Conservation (phyloP, 2,113 vertebrate genomes). For the Bombycilla garrulus region DNA sequence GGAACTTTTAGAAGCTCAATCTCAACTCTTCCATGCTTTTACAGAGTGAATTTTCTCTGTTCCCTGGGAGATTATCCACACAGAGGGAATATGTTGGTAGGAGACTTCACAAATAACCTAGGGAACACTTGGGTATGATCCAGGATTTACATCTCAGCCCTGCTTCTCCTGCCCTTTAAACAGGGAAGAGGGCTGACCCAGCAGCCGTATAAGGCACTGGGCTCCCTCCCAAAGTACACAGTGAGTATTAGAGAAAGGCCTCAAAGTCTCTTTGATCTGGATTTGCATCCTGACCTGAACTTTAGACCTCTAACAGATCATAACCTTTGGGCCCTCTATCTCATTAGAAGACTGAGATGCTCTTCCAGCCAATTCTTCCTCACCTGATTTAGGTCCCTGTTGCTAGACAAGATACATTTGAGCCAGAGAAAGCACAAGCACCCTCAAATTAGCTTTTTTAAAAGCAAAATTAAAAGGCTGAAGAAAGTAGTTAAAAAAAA, state of each 20-base stretch:
- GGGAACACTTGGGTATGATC: neutral
- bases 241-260: neutral
- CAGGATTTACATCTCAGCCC: neutral
- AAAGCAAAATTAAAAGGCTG: neutral
- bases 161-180: neutral
- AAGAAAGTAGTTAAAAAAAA: neutral
- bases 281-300: neutral
- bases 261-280: neutral
- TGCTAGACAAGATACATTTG: neutral
- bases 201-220: neutral
- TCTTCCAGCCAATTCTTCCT: neutral
- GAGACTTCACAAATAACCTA: neutral
- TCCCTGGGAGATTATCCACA: neutral
- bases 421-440: neutral
- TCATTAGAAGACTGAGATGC: neutral
- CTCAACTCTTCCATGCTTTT: neutral
- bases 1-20: neutral
- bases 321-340: neutral
- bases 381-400: neutral
- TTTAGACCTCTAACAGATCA: neutral
- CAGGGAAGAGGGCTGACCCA: neutral
- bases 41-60: neutral
- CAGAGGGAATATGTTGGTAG: neutral
- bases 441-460: neutral
- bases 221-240: conserved; percentile 23